A percentile compares a stretch with the other conserved stretches of the same genome.
phyloP scores from a whole-genome alignment of 2,888 invertebrate species.

The Tiliacea citrago region DNA sequence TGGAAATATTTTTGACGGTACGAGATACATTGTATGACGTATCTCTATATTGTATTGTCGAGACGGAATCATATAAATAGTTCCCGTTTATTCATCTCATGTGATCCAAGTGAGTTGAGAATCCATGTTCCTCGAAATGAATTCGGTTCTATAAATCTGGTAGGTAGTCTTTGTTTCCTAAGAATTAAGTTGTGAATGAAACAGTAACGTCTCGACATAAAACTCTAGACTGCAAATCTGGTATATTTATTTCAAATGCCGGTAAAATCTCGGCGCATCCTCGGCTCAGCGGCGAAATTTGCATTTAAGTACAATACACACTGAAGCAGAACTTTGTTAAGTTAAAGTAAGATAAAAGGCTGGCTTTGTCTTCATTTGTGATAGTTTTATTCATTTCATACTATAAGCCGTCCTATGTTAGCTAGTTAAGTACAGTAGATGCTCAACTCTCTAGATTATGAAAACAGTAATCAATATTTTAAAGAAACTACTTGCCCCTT shows the following conservation, averaged over 20 bases:
- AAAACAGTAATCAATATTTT: not conserved
- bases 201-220: slow-evolving; percentile 78
- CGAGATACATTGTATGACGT: slow-evolving; percentile 1
- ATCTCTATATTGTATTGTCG: slow-evolving; percentile 10
- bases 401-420: not conserved
- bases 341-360: slow-evolving; percentile 57
- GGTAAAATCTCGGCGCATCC: slow-evolving; percentile 83
- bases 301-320: slow-evolving; percentile 79
- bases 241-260: slow-evolving; percentile 85
- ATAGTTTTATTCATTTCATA: slow-evolving; percentile 50
- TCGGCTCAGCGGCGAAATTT: slow-evolving; percentile 80
- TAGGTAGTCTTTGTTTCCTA: slow-evolving; percentile 63
- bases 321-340: slow-evolving; percentile 60
- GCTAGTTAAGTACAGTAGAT: not conserved
- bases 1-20: slow-evolving; percentile 8
- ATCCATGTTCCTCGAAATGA: slow-evolving; percentile 41
- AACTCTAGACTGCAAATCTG: slow-evolving; percentile 82
- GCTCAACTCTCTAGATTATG: not conserved
- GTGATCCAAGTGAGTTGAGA: slow-evolving; percentile 39
- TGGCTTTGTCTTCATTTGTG: slow-evolving; percentile 57
- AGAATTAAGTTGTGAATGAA: slow-evolving; percentile 74
- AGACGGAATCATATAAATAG: slow-evolving; percentile 48
- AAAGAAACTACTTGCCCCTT: not conserved
- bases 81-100: slow-evolving; percentile 42
- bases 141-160: slow-evolving; percentile 54